These are phyloP conservation scores for Lepisosteus oculatus DNA, from an alignment of 2,113 vertebrate genomes.

Conservation along the genomic window DNA sequence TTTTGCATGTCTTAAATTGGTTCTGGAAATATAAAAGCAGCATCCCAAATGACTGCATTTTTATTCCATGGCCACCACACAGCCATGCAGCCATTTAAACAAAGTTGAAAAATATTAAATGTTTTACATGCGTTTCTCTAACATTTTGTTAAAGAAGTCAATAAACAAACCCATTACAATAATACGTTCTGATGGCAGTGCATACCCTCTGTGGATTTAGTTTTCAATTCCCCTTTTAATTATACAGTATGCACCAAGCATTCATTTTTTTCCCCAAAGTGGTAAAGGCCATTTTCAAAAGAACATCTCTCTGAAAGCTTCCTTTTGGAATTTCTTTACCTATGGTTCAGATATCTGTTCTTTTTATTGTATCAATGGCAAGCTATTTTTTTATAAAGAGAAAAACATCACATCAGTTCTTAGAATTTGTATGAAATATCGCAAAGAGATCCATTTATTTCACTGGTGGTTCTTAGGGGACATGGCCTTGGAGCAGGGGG, in stretches of 20 bases:
- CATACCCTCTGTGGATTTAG: background rate
- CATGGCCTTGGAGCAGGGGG: slow-evolving; percentile 31
- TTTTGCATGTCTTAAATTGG: no score
- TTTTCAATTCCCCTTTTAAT: background rate
- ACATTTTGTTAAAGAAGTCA: background rate
- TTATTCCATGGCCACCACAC: no score
- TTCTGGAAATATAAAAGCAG: no score
- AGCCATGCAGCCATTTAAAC: background rate
- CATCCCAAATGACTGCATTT: no score
- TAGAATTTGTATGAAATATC: slow-evolving; percentile 15
- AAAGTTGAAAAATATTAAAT: background rate
- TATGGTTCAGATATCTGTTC: slow-evolving; percentile 2
- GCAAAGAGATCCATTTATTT: slow-evolving; percentile 32
- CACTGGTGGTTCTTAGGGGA: slow-evolving; percentile 25
- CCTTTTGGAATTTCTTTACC: background rate
- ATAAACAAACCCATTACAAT: background rate
- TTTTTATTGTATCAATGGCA: slow-evolving; percentile 18
- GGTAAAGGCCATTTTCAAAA: background rate
- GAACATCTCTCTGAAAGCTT: background rate
- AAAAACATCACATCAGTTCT: slow-evolving; percentile 19
- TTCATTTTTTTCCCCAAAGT: background rate
- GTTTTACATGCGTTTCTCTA: background rate
- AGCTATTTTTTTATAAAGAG: slow-evolving; percentile 20
- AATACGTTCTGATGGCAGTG: slow-evolving; percentile 8
- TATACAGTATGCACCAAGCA: background rate